Evolutionary conservation across 2,113 vertebrate species (phyloP).

Genomic region (Forbesichthys agassizii): DNA sequence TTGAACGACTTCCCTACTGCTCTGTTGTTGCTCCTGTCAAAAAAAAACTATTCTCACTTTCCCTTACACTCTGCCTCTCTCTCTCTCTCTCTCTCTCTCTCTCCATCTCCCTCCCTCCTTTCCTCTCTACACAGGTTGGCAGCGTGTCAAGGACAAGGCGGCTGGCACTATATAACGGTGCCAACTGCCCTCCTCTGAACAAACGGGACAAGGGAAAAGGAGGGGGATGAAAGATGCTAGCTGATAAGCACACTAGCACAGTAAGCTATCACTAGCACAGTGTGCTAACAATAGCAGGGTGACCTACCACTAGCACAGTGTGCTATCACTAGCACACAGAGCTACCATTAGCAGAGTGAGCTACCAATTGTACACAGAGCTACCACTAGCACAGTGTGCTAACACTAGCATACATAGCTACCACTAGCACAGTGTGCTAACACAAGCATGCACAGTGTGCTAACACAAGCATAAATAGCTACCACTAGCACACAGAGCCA

Average conservation of each 20-base stretch:
- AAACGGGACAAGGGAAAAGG: slow-evolving; percentile 57
- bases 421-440: too few relatives aligned
- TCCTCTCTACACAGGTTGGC: slow-evolving; percentile 61
- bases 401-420: too few relatives aligned
- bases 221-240: slow-evolving; percentile 21
- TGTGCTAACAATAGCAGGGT: neutral
- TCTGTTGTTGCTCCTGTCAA: slow-evolving; percentile 55
- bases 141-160: slow-evolving; percentile 72
- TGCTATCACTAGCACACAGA: too few relatives aligned
- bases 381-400: too few relatives aligned
- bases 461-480: too few relatives aligned
- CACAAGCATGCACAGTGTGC: neutral
- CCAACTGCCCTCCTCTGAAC: slow-evolving; percentile 72
- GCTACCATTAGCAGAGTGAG: too few relatives aligned
- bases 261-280: too few relatives aligned
- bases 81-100: slow-evolving; percentile 20
- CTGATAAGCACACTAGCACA: neutral
- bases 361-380: too few relatives aligned
- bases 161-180: slow-evolving; percentile 74
- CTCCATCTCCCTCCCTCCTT: slow-evolving; percentile 12
- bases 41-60: slow-evolving; percentile 53
- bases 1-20: slow-evolving; percentile 64
- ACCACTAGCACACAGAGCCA: neutral
- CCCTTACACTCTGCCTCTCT: too few relatives aligned
- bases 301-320: neutral